Evolutionary conservation across 2,797 vertebrate genomes (phyloP).

Genomic region (Falco peregrinus): DNA sequence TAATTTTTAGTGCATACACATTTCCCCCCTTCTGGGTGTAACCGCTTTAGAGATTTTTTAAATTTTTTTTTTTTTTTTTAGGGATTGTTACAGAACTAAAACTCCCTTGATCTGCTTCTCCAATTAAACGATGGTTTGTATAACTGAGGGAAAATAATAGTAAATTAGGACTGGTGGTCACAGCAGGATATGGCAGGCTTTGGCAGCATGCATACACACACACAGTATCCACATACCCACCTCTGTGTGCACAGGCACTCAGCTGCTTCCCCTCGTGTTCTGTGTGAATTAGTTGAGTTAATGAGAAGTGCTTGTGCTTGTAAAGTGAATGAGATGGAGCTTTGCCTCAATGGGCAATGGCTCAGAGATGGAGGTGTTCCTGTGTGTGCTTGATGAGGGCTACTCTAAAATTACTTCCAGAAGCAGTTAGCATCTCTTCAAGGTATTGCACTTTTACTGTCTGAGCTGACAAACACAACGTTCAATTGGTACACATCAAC

Average conservation of each 20-base stretch:
- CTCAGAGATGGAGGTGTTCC: not conserved
- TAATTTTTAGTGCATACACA: not conserved
- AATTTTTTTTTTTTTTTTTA: not conserved
- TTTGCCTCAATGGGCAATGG: not conserved
- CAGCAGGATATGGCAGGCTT: not conserved
- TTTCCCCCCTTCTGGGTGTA: not conserved
- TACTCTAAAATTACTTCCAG: not conserved
- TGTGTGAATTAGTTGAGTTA: not conserved
- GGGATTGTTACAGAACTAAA: not conserved
- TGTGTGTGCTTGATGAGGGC: not conserved
- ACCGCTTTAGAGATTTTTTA: not conserved
- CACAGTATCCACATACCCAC: not conserved
- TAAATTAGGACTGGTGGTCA: not conserved
- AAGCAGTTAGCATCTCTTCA: not conserved
- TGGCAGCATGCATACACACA: not conserved
- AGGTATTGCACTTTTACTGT: not conserved
- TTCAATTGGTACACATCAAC: not conserved
- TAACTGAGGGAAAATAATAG: not conserved
- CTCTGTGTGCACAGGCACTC: not conserved
- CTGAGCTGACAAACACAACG: not conserved
- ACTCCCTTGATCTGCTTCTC: not conserved
- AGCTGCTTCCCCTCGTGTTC: not conserved
- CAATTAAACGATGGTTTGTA: not conserved
- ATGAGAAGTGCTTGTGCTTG: not conserved
- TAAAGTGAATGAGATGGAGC: not conserved